phyloP scores from a whole-genome alignment of 2,797 vertebrate species.

The Intellagama lesueurii region DNA sequence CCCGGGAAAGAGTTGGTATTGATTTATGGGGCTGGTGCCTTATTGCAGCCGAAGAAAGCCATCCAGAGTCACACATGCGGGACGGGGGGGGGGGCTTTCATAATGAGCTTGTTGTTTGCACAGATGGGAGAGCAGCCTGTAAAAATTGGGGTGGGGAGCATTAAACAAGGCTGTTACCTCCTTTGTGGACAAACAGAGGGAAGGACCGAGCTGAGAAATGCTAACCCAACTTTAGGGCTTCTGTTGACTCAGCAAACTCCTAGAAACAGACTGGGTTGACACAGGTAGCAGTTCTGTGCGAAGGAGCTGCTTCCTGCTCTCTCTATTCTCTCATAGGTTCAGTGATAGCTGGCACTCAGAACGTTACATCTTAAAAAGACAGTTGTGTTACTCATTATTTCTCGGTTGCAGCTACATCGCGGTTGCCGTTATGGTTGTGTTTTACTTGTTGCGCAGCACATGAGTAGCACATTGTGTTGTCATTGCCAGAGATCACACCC shows the following conservation, averaged over 20 bases:
- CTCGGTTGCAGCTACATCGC: too few relatives aligned
- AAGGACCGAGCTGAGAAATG: rapidly evolving
- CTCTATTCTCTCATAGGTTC: not conserved
- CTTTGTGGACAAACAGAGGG: slow-evolving; percentile 12
- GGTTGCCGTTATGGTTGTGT: too few relatives aligned
- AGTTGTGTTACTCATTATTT: too few relatives aligned
- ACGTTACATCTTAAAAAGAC: too few relatives aligned
- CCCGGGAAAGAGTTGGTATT: not conserved
- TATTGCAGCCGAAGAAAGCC: not conserved
- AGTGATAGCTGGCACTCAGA: not conserved
- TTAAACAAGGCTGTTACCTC: slow-evolving; percentile 72
- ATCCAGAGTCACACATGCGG: too few relatives aligned
- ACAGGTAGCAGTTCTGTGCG: too few relatives aligned
- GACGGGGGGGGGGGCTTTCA: slow-evolving; percentile 31
- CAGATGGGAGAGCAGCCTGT: slow-evolving; percentile 75
- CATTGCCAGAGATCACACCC: too few relatives aligned
- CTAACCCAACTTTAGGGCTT: not conserved
- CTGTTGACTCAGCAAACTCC: too few relatives aligned
- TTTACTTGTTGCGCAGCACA: too few relatives aligned
- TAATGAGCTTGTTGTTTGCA: slow-evolving; percentile 78
- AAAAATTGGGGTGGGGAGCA: slow-evolving; percentile 66
- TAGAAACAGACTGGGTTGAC: not conserved
- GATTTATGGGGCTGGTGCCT: not conserved
- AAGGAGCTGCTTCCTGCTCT: too few relatives aligned
- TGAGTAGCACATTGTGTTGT: too few relatives aligned